Base-by-base conservation (phyloP, 2,888 invertebrate genomes). In the Sceliomorpha sp. region DNA sequence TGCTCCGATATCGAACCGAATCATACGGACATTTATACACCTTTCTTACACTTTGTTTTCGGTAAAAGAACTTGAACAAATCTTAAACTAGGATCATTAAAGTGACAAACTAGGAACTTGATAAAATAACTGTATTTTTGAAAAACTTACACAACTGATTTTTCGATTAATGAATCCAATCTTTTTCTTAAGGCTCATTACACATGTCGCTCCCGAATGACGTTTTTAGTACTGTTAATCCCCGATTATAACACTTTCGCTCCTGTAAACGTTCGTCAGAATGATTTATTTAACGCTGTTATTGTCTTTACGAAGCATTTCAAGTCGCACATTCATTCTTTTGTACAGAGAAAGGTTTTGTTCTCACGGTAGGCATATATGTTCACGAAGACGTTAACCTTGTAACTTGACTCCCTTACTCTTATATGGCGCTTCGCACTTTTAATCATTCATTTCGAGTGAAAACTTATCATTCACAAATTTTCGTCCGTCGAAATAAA, bases 401-500 rank as follows among this genome's bases (percentile, higher is more conserved):
- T 67, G 70, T 59, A 66, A 66, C 66, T 62, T 72, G 64, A 59
- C 69, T 69, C 59, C 55, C 39, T 66, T 64, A 66, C 48, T 42
- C 64, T 69, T 66, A 62, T 69, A 69, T 55, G 53, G 70, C 44
- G 45, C 66, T 72, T 72, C 62, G 59, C 66, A 69, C 69, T 69
- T 72, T 62, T 66, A 59, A 69, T 72, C 66, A 50, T 58, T 59
- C 50, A 69, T 70, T 63, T 60, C 36, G 51, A 58, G 42, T 48
- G 45, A 45, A 56, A 62, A 59, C 56, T 58, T 62, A 20, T 20
- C 42, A 36, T 48, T 55, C 45, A 51, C 32, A 20, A 39, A 60
- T 55, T 68, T 60, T 62, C 50, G 48, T 50, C 56, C 45, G 50
- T n/a, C n/a, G n/a, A n/a, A n/a, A n/a, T n/a, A n/a, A n/a, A n/a